Percentiles rank a stretch among this genome's conserved stretches.
Evolutionary conservation across 2,113 vertebrate genomes (phyloP).

Genomic region (Benitochromis conjunctus): DNA sequence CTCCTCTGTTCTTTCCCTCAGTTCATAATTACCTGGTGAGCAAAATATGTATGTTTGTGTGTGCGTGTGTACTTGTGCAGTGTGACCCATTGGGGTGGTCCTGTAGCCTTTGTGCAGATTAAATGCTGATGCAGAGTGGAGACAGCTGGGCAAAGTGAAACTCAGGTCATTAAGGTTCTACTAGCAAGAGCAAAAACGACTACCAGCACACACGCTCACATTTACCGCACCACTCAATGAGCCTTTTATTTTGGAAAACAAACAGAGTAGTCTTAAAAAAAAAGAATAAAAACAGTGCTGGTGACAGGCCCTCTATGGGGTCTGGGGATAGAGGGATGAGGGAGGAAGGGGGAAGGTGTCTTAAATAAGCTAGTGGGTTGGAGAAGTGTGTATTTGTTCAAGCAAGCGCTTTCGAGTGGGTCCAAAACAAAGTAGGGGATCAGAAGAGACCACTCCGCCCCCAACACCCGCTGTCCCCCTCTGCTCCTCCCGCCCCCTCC

Average conservation of each 20-base stretch:
- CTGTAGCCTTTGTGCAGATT: constrained; percentile 46
- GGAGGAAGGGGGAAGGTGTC: not conserved
- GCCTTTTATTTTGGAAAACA: constrained; percentile 65
- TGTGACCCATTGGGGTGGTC: constrained; percentile 55
- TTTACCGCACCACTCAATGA: constrained; percentile 32
- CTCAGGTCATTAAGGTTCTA: constrained; percentile 64
- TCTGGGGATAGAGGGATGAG: constrained; percentile 18
- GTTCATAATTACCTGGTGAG: constrained; percentile 63
- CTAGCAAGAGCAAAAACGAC: constrained; percentile 47
- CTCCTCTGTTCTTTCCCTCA: constrained; percentile 32
- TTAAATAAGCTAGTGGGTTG: not conserved
- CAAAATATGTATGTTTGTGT: not conserved
- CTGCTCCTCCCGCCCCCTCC: not conserved
- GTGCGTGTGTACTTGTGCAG: constrained; percentile 2
- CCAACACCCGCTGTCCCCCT: constrained; percentile 29
- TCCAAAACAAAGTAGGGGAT: constrained; percentile 57
- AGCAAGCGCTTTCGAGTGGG: constrained; percentile 45
- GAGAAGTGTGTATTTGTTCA: constrained; percentile 64
- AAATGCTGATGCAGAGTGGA: constrained; percentile 67
- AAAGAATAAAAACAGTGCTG: constrained; percentile 41
- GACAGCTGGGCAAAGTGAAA: constrained; percentile 59
- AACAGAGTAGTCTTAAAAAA: constrained; percentile 34
- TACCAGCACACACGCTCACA: not conserved
- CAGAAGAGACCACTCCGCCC: constrained; percentile 33
- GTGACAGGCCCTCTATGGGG: constrained; percentile 46